Evolutionary conservation across 2,888 invertebrate species (phyloP).

Genomic region (Melinaea marsaeus): DNA sequence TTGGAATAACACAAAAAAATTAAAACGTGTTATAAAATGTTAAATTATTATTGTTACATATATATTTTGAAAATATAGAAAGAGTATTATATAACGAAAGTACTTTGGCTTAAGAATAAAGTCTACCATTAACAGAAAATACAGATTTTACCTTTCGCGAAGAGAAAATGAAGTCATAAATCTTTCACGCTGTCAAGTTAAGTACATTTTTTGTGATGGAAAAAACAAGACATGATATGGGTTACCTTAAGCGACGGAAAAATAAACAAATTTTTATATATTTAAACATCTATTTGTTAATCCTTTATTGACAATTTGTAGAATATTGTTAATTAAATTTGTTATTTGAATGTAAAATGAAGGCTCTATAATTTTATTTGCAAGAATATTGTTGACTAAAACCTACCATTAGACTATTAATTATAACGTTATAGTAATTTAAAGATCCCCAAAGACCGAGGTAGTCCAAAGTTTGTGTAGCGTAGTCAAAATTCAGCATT

Average conservation of each 20-base stretch:
- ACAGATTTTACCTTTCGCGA: slow-evolving; percentile 43
- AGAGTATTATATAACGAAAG: too few species aligned
- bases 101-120: slow-evolving; percentile 1
- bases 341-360: too few species aligned
- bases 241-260: slow-evolving; percentile 32
- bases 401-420: too few species aligned
- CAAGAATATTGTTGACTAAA: too few species aligned
- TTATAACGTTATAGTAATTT: not conserved
- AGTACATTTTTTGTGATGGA: slow-evolving; percentile 53
- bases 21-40: too few species aligned
- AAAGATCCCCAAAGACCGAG: not conserved
- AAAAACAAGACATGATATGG: slow-evolving; percentile 56
- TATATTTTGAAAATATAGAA: too few species aligned
- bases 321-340: too few species aligned
- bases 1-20: too few species aligned
- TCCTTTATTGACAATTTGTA: too few species aligned
- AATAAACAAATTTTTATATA: not conserved
- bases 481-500: not conserved
- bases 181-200: slow-evolving; percentile 60
- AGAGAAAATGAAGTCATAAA: slow-evolving; percentile 60
- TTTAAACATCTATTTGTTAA: not conserved
- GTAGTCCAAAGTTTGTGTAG: slow-evolving; percentile 1
- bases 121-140: slow-evolving; percentile 3
- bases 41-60: too few species aligned
- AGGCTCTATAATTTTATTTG: too few species aligned